Evolutionary conservation across 1,140 invertebrate species (phyloP).

Genomic region (Zaprionus inermis): DNA sequence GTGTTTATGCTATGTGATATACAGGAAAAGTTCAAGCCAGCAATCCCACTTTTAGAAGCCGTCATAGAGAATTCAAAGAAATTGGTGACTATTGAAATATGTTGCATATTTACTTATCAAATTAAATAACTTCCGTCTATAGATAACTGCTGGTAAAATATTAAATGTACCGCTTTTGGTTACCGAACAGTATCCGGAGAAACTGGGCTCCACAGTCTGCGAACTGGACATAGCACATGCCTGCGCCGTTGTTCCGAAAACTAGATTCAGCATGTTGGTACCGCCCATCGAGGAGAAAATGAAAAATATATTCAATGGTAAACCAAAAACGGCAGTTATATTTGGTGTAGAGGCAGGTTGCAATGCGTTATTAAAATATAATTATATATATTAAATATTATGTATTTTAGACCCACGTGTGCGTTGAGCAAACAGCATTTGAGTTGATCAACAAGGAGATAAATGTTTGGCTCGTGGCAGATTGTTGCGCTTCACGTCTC

Average conservation of each 20-base stretch:
- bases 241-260: conserved; percentile 89
- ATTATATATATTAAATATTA: background rate
- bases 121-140: conserved; percentile 40
- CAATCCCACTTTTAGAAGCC: conserved; percentile 88
- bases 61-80: conserved; percentile 90
- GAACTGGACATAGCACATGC: conserved; percentile 90
- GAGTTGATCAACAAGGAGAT: conserved; percentile 89
- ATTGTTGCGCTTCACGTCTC: conserved; percentile 91
- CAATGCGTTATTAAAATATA: background rate
- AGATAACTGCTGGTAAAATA: conserved; percentile 89
- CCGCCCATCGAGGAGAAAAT: conserved; percentile 87
- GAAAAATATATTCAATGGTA: conserved; percentile 84
- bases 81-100: conserved; percentile 86
- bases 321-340: conserved; percentile 88
- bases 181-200: conserved; percentile 92
- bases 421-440: conserved; percentile 94
- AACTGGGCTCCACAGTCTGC: conserved; percentile 91
- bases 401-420: conserved; percentile 89
- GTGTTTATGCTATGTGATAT: conserved; percentile 93
- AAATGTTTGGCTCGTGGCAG: conserved; percentile 93
- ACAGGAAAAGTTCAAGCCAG: conserved; percentile 92
- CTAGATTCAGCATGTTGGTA: conserved; percentile 93
- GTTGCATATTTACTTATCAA: background rate
- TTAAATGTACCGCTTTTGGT: conserved; percentile 92
- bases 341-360: conserved; percentile 92